Base-by-base conservation (phyloP, 2,113 vertebrate genomes). In the Phaethornis superciliosus region DNA sequence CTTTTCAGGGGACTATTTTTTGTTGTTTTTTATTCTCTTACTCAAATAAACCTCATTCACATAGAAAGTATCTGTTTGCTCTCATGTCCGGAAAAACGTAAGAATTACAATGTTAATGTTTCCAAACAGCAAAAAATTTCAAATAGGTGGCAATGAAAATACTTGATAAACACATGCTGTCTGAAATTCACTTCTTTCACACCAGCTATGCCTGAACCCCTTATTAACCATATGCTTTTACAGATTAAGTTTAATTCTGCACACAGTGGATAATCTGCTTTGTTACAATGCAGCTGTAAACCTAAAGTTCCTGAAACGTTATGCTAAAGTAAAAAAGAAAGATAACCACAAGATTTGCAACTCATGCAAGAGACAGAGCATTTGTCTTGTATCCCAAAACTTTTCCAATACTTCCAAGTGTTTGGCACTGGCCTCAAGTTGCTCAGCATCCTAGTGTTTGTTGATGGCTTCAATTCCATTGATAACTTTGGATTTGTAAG, bases 61-160 rank as follows among this genome's bases (percentile, higher is more conserved):
- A 46, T 16, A 60, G 49, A 68, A 76, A 72, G 16, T 51, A 40
- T 67, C 75, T 83, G 60, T 88, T 93, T 94, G 68, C 82, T 88
- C 71, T 84, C 52, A 56, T 86, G 85, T 81, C 77, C 90, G 64
- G 60, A 88, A 93, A 96, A 89, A 77, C 33, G 24, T 37, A 70
- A 67, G 69, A 81, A 92, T 84, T 78, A 70, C 67, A 88, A 71
- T 42, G 22, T 47, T 95, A 95, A 81, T 77, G 81, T 95, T 94
- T 95, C 84, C 87, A 96, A 95, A 95, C 78, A 77, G 87, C 68
- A 94, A 91, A 93, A 96, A 74, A 60, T 90, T 96, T 93, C 56
- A 88, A 92, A 74, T 70, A 82, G 76, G 76, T 96, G 90, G 93
- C 55, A 77, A 67, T 42, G 59, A 69, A 89, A 95, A 86, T 6